Evolutionary conservation across 2,888 invertebrate species (phyloP), one percentile per base, ranked within the genome.

Genomic region (Ennomos erosarius): DNA sequence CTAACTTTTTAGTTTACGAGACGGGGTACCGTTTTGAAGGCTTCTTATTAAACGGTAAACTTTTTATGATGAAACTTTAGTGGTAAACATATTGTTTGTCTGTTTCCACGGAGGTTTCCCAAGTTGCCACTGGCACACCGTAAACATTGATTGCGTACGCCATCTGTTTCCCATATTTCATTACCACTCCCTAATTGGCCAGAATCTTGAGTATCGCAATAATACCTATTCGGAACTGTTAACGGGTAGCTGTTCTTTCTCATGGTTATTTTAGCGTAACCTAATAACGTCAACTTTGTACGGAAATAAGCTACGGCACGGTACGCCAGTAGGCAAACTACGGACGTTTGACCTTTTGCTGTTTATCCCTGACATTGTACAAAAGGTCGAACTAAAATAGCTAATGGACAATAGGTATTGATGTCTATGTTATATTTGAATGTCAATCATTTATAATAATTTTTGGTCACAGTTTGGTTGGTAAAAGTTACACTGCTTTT

Each of bases 141-240:
- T 51, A 60, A 55, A 55, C 59, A 60, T 60, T 55, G 55, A 52
- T 55, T 55, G 55, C 52, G 47, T 60, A 55, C 43, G 55, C 47
- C 59, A 47, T 52, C 55, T 60, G 59, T 55, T 60, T 47, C 10
- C 43, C 42, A 51, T 55, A 60, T 60, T 60, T 47, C 46, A 60
- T 60, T 60, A 60, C 46, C 46, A 47, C 45, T 33, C 34, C 34
- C 51, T 51, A 46, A 55, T 55, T 55, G 45, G 43, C 12, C 47
- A 16, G 50, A 33, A 43, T 45, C 39, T 51, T 60, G 47, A 60
- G 59, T 47, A 46, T 55, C 37, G 39, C 43, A 55, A 60, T 55
- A 60, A 55, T 55, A 55, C 45, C 55, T 45, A 45, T 55, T 55
- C 12, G 44, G 34, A 39, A 46, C 59, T 40, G 34, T 55, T 45